A percentile compares a stretch with the other conserved stretches of the same genome.
Evolutionary conservation across 2,888 invertebrate genomes (phyloP).

Genomic region (Amaurobius ferox): DNA sequence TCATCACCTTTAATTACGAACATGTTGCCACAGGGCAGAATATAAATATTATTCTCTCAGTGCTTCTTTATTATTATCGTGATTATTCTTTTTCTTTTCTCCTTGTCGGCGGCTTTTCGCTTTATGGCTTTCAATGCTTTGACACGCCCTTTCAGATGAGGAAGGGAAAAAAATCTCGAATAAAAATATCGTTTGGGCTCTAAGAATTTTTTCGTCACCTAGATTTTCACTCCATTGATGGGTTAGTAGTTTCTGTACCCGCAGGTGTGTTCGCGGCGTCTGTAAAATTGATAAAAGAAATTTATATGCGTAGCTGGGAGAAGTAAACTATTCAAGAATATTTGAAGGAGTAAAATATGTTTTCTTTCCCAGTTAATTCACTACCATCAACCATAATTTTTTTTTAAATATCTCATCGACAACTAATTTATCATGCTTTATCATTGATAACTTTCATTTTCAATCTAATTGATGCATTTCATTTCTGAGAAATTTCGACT

Average conservation of each 20-base stretch:
- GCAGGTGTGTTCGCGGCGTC: not conserved
- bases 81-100: conserved; percentile 31
- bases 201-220: not conserved
- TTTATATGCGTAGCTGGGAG: too few relatives aligned
- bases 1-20: conserved; percentile 64
- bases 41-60: conserved; percentile 44
- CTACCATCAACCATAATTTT: too few relatives aligned
- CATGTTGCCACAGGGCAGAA: conserved; percentile 31
- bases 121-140: conserved; percentile 55
- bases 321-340: too few relatives aligned
- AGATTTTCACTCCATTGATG: not conserved
- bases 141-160: conserved; percentile 48
- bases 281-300: too few relatives aligned
- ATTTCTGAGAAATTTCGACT: too few relatives aligned
- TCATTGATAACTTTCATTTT: too few relatives aligned
- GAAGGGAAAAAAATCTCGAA: not conserved
- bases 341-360: too few relatives aligned
- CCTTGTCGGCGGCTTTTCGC: conserved; percentile 41
- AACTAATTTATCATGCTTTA: too few relatives aligned
- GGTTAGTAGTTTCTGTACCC: not conserved
- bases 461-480: too few relatives aligned
- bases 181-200: conserved; percentile 20
- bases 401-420: too few relatives aligned
- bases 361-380: too few relatives aligned
- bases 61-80: conserved; percentile 22